phyloP scores from a whole-genome alignment of 2,113 vertebrate genomes.

The Muntiacus reevesi region DNA sequence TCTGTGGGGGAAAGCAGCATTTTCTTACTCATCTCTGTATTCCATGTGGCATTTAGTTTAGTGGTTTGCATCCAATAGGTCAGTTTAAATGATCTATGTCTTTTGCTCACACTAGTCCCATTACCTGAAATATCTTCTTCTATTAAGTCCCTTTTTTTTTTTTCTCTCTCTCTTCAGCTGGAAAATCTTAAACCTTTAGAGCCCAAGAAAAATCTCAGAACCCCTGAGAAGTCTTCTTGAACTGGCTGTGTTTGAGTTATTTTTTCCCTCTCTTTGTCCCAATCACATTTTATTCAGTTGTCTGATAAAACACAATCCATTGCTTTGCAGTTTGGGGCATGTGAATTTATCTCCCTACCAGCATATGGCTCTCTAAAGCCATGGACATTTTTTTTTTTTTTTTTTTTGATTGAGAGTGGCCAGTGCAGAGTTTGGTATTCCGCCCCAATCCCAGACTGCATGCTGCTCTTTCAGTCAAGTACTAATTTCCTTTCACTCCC shows the following conservation, averaged over 20 bases:
- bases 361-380: background rate
- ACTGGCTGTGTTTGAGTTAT: background rate
- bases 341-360: background rate
- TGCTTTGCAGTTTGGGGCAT: background rate
- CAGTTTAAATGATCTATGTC: background rate
- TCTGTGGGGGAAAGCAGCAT: background rate
- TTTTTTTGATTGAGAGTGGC: background rate
- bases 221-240: background rate
- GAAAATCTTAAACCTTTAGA: background rate
- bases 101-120: background rate
- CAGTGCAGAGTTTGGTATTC: background rate
- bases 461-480: background rate
- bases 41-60: background rate
- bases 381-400: background rate
- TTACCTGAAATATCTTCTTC: background rate
- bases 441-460: background rate
- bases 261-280: background rate
- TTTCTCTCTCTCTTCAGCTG: background rate
- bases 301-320: background rate
- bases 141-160: background rate
- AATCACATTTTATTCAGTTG: background rate
- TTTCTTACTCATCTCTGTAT: background rate
- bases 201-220: background rate
- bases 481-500: background rate
- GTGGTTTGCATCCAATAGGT: background rate